Evolutionary conservation across 2,113 vertebrate species (phyloP).

Genomic region (Nesogale talazaci): DNA sequence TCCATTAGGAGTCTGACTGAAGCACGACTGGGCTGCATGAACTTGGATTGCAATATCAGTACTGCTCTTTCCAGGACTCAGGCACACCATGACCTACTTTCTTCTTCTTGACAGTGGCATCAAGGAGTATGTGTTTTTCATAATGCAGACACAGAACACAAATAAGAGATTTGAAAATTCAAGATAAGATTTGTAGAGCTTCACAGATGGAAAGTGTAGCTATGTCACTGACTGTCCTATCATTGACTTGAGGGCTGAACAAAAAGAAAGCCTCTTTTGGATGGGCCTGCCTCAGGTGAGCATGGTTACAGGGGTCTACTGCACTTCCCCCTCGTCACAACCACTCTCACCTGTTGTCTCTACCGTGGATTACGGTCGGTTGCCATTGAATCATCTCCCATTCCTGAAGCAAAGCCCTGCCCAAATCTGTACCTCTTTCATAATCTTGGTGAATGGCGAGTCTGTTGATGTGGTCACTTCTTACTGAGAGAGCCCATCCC

Average conservation of each 20-base stretch:
- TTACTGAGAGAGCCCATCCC: not conserved
- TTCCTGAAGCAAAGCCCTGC: not conserved
- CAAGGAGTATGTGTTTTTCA: not conserved
- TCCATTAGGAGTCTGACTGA: not conserved
- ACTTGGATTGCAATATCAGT: not conserved
- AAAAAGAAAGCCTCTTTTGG: not conserved
- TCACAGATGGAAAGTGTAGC: not conserved
- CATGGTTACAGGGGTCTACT: not conserved
- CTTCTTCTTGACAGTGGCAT: not conserved
- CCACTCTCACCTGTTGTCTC: not conserved
- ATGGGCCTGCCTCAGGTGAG: fast-evolving
- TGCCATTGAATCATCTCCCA: not conserved
- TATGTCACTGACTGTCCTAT: too few species aligned
- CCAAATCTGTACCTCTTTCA: not conserved
- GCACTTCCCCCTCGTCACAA: fast-evolving
- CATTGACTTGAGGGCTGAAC: not conserved
- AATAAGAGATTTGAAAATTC: not conserved
- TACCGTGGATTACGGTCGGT: not conserved
- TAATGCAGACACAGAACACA: not conserved
- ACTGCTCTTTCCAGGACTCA: not conserved
- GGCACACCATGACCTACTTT: not conserved
- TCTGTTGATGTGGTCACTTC: not conserved
- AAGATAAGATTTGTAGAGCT: not conserved
- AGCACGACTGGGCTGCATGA: conserved; percentile 12
- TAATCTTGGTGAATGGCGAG: not conserved